A percentile compares a stretch with the other conserved stretches of the same genome.
phyloP scores from a whole-genome alignment of 2,888 invertebrate genomes.

The Acholoe squamosa region DNA sequence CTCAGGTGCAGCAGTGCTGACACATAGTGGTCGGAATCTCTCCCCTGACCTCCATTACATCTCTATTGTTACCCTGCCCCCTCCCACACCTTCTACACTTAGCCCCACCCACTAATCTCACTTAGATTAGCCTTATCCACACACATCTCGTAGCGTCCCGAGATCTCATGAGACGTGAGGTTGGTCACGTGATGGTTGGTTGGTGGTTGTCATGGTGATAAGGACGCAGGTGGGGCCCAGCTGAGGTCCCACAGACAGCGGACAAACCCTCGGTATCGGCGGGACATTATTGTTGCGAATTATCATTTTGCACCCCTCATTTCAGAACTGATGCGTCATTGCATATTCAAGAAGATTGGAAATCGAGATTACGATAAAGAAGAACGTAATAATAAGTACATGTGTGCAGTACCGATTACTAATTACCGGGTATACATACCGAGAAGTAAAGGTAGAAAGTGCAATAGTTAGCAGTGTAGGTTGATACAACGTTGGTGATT shows the following conservation, averaged over 20 bases:
- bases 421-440: too few species aligned
- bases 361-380: too few species aligned
- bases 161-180: conserved; percentile 15
- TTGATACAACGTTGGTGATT: too few species aligned
- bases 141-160: conserved; percentile 6
- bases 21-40: not conserved
- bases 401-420: too few species aligned
- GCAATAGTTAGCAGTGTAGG: too few species aligned
- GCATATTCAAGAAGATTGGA: too few species aligned
- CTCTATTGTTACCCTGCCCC: conserved; percentile 12
- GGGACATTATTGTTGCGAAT: too few species aligned
- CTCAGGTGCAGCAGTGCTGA: not conserved
- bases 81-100: not conserved
- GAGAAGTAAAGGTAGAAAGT: too few species aligned
- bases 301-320: too few species aligned
- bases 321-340: too few species aligned
- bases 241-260: too few species aligned
- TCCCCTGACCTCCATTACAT: conserved; percentile 45
- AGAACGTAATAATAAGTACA: too few species aligned
- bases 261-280: not conserved
- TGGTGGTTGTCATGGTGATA: not conserved
- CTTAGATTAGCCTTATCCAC: conserved; percentile 19
- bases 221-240: conserved; percentile 33
- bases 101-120: conserved; percentile 19
- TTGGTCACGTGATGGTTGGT: conserved; percentile 38